Conservation (phyloP, 2,888 invertebrate species). For the Alsophila aescularia region DNA sequence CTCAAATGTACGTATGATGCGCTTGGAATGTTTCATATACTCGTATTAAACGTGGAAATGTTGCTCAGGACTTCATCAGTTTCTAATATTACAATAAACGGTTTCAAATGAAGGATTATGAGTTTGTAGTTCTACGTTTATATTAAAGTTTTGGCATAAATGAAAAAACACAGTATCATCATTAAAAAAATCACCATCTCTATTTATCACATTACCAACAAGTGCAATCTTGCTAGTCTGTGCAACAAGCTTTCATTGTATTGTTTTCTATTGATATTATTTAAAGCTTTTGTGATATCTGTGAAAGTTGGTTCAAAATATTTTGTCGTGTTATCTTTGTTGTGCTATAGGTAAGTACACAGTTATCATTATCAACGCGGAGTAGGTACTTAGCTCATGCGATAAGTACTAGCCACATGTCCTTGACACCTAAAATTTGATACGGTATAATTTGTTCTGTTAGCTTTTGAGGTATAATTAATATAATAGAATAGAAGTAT, state of each 20-base stretch:
- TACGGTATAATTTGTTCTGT: background rate
- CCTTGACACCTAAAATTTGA: constrained; percentile 21
- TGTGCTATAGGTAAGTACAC: constrained; percentile 15
- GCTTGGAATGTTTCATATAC: constrained; percentile 59
- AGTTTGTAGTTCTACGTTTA: no score
- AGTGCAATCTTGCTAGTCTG: no score
- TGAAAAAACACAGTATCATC: constrained; percentile 1
- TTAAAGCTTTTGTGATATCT: constrained; percentile 2
- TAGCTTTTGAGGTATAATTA: background rate
- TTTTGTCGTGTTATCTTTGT: constrained; percentile 16
- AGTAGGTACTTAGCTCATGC: background rate
- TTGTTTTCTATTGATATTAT: constrained; percentile 9
- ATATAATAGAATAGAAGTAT: no score
- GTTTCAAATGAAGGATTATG: constrained; percentile 24
- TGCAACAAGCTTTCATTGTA: constrained; percentile 22
- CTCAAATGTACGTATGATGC: constrained; percentile 85
- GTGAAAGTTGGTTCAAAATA: background rate
- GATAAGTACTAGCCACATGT: constrained; percentile 6
- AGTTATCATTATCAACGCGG: constrained; percentile 15
- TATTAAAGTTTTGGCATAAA: constrained; percentile 7
- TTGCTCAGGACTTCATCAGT: constrained; percentile 46
- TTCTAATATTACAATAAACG: constrained; percentile 30
- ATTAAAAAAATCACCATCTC: constrained; percentile 1
- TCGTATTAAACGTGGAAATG: constrained; percentile 51
- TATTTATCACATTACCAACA: constrained; percentile 3